Evolutionary conservation across 2,113 vertebrate species (phyloP).

Genomic region (Ammodramus savannarum): DNA sequence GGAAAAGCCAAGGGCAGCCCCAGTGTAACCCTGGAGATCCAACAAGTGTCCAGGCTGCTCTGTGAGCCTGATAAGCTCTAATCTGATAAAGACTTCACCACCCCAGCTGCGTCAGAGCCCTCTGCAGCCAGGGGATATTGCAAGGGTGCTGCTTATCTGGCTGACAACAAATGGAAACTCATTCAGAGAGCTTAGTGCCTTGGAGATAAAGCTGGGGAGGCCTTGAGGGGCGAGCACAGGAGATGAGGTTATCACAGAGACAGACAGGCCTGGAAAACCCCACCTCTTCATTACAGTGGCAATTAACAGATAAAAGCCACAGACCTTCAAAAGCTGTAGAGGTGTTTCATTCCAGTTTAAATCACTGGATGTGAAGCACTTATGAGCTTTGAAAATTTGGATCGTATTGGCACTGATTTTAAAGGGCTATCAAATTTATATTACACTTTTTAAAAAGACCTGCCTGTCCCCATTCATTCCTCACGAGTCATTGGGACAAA

Average conservation of each 20-base stretch:
- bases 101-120: background rate
- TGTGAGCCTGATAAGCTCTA: conserved; percentile 20
- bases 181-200: conserved; percentile 2
- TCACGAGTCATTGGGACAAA: background rate
- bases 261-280: background rate
- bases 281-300: background rate
- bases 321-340: background rate
- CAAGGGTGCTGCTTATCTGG: conserved; percentile 44
- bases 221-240: background rate
- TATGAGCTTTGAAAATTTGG: background rate
- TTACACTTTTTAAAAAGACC: background rate
- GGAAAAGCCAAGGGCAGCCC: background rate
- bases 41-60: background rate
- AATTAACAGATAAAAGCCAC: background rate
- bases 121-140: background rate
- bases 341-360: background rate
- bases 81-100: conserved; percentile 37
- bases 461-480: background rate
- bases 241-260: background rate
- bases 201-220: conserved; percentile 30
- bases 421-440: background rate
- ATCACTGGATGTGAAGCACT: background rate
- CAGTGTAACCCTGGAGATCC: background rate
- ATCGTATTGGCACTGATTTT: background rate
- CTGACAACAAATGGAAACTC: conserved; percentile 27